phyloP scores from a whole-genome alignment of 2,113 vertebrate genomes.

The Callionymus lyra region DNA sequence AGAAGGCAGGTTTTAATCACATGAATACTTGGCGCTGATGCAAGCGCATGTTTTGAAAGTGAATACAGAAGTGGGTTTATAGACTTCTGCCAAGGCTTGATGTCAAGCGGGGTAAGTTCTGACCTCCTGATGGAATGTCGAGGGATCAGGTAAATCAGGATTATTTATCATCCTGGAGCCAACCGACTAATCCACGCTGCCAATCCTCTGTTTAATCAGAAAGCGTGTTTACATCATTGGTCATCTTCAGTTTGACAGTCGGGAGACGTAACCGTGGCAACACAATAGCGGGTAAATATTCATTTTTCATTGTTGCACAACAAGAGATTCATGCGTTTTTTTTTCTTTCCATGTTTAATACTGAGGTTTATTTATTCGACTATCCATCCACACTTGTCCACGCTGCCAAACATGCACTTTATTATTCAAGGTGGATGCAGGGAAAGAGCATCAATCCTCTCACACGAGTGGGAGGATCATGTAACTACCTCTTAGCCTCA shows the following conservation, averaged over 20 bases:
- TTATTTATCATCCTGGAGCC: not conserved
- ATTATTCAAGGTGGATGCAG: conserved; percentile 24
- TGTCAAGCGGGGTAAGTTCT: too few species aligned
- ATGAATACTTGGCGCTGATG: not conserved
- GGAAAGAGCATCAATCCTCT: conserved; percentile 8
- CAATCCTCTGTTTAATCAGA: not conserved
- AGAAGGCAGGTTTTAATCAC: not conserved
- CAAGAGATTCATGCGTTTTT: conserved; percentile 9
- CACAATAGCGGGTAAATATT: conserved; percentile 7
- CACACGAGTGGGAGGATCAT: conserved; percentile 23
- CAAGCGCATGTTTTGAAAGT: too few species aligned
- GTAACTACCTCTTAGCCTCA: conserved; percentile 21
- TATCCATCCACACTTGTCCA: not conserved
- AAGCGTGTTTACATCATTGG: too few species aligned
- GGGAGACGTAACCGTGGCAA: not conserved
- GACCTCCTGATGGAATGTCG: not conserved
- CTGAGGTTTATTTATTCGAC: too few species aligned
- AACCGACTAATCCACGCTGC: too few species aligned
- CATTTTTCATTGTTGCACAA: not conserved
- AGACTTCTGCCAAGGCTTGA: not conserved
- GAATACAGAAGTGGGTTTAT: too few species aligned
- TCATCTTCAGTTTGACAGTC: not conserved
- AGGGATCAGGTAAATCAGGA: not conserved
- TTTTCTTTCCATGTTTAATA: conserved; percentile 7
- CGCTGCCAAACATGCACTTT: conserved; percentile 14